Evolutionary conservation across 2,888 invertebrate species (phyloP), one percentile per base, ranked within the genome.

Genomic region (Leptopterna dolabrata): DNA sequence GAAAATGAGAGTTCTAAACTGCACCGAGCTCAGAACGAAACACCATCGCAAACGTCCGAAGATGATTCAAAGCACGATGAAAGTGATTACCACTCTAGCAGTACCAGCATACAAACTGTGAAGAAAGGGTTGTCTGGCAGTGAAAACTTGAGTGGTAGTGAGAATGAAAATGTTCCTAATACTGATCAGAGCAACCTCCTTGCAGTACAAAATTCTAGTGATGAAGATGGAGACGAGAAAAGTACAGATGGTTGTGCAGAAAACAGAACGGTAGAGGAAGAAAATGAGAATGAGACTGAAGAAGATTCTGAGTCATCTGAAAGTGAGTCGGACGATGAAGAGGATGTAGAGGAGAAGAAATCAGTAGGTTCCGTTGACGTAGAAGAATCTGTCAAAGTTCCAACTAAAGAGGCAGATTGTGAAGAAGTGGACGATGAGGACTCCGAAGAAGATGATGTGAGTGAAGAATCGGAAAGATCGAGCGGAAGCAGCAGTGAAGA

Each of bases 101-200:
- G 90, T 85, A 90, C 90, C 30, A 90, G 90, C 87, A 89, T 90
- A 55, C 90, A 90, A 70, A 91, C 90, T 24, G 90, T 91, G n/a
- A 88, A 90, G 27, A 90, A 87, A 47, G 89, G 88, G 3, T 55
- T 78, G 73, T 89, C 89, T 47, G 89, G 88, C 27, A 87, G 87
- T 83, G 89, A 89, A 30, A 85, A 88, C 76, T 73, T 85, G 55
- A 89, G 90, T 87, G 88, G 90, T 76, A 87, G 89, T 89, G 85
- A 90, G 85, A 81, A 84, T 36, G 88, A 89, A 88, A 89, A 63
- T 63, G 24, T 11, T 63, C 19, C 4, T n/a, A 51, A 6, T 63
- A 55, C 7, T 51, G 71, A 82, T 29, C 51, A 73, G 9, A 76
- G 47, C 41, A 1, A n/a, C 1, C 29, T 7, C 9, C n/a, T 16